Evolutionary conservation across 2,797 vertebrate species (phyloP).

Genomic region (Amazonetta brasiliensis): DNA sequence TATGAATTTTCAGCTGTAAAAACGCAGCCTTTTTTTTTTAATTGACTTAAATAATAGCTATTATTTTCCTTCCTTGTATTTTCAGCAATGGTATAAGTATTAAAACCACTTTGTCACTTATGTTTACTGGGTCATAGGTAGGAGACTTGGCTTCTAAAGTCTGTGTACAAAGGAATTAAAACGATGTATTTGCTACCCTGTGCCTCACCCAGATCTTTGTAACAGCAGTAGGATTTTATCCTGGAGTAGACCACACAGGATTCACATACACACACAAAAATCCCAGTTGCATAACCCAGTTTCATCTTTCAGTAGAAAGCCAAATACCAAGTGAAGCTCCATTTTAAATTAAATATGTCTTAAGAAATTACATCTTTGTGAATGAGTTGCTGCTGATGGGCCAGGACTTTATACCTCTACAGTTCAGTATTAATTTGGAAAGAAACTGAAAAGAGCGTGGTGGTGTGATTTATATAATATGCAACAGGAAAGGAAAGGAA

Average conservation of each 20-base stretch:
- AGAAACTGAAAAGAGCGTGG: not conserved
- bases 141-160: not conserved
- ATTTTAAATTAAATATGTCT: not conserved
- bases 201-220: not conserved
- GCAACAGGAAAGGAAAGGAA: not conserved
- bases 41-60: not conserved
- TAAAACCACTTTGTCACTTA: not conserved
- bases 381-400: rapidly evolving
- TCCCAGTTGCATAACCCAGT: not conserved
- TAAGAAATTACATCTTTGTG: not conserved
- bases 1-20: not conserved
- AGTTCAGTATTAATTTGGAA: not conserved
- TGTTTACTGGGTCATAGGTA: not conserved
- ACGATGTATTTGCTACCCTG: not conserved
- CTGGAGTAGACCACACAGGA: not conserved
- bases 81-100: rapidly evolving
- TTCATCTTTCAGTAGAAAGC: not conserved
- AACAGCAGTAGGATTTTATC: not conserved
- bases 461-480: not conserved
- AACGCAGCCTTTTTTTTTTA: not conserved
- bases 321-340: not conserved
- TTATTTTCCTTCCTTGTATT: not conserved
- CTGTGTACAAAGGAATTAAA: not conserved
- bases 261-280: not conserved
- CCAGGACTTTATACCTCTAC: not conserved